These are phyloP conservation scores for Sylvicola cinctus DNA, from an alignment of 2,888 invertebrate genomes.

Conservation along the genomic window DNA sequence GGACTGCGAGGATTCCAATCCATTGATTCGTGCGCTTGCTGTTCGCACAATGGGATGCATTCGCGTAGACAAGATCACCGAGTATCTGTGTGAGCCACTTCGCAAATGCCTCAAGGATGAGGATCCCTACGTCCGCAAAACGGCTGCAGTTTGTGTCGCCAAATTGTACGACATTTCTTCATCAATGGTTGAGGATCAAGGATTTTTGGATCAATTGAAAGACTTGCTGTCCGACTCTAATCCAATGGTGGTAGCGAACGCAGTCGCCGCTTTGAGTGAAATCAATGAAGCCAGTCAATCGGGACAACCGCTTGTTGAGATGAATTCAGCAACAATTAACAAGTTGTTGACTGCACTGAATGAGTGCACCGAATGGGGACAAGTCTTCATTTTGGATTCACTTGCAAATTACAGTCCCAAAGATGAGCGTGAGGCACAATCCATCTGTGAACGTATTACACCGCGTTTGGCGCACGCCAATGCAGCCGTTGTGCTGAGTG, in stretches of 20 bases:
- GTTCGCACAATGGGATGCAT: constrained; percentile 99
- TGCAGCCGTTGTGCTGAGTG: constrained; percentile 95
- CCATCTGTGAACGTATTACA: constrained; percentile 93
- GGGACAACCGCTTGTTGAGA: constrained; percentile 80
- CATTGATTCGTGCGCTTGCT: constrained; percentile 91
- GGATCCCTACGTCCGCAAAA: constrained; percentile 94
- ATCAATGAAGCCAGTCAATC: constrained; percentile 94
- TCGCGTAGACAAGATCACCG: constrained; percentile 98
- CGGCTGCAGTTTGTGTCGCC: constrained; percentile 98
- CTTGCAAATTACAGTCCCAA: constrained; percentile 92
- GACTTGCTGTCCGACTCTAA: constrained; percentile 97
- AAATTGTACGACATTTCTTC: constrained; percentile 92
- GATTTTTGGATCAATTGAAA: constrained; percentile 89
- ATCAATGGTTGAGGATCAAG: constrained; percentile 52
- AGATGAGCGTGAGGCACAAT: constrained; percentile 95
- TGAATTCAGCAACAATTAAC: constrained; percentile 95
- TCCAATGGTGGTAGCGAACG: constrained; percentile 99
- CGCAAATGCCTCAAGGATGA: constrained; percentile 89
- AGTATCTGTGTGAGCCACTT: constrained; percentile 94
- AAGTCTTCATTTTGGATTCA: constrained; percentile 95
- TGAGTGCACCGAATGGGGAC: constrained; percentile 98
- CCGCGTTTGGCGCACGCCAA: constrained; percentile 96
- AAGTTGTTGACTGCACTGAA: constrained; percentile 94
- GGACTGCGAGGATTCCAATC: constrained; percentile 99
- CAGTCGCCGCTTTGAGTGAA: constrained; percentile 94